A percentile compares a stretch with the other conserved stretches of the same genome.
phyloP scores from a whole-genome alignment of 2,888 invertebrate species.

The Pharmacophagus antenor region DNA sequence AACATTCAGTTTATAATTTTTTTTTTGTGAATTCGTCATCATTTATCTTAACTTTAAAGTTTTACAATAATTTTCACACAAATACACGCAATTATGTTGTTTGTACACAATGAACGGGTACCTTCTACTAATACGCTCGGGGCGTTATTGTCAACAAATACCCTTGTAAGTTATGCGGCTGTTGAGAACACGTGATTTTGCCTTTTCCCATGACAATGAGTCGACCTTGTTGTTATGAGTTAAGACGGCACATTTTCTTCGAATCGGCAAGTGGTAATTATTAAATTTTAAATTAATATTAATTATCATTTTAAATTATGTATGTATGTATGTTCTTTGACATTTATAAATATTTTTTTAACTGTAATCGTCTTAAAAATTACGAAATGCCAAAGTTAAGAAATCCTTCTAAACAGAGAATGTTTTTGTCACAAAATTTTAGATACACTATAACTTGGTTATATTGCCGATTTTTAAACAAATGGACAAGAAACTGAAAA shows the following conservation, averaged over 20 bases:
- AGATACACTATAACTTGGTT: too few species aligned
- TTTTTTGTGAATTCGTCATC: not conserved
- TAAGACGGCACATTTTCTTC: not conserved
- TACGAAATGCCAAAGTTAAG: too few species aligned
- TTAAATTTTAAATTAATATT: too few species aligned
- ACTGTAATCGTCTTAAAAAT: too few species aligned
- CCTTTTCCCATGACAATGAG: slow-evolving; percentile 18
- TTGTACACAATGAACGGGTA: slow-evolving; percentile 14
- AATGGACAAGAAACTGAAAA: not conserved
- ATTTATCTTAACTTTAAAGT: not conserved
- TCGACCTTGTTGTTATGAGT: slow-evolving; percentile 12
- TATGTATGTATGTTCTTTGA: too few species aligned
- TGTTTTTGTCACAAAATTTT: too few species aligned
- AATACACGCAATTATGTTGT: not conserved
- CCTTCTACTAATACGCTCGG: slow-evolving; percentile 22
- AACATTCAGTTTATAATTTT: not conserved
- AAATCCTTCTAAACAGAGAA: too few species aligned
- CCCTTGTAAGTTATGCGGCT: slow-evolving; percentile 7
- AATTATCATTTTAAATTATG: too few species aligned
- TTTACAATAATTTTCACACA: not conserved
- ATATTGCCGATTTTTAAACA: not conserved
- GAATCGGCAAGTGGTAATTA: too few species aligned
- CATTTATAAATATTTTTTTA: too few species aligned
- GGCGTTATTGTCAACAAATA: slow-evolving; percentile 22
- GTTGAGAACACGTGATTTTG: slow-evolving; percentile 22